Conservation (phyloP, 2,888 invertebrate genomes). For the Eremobia ochroleuca region DNA sequence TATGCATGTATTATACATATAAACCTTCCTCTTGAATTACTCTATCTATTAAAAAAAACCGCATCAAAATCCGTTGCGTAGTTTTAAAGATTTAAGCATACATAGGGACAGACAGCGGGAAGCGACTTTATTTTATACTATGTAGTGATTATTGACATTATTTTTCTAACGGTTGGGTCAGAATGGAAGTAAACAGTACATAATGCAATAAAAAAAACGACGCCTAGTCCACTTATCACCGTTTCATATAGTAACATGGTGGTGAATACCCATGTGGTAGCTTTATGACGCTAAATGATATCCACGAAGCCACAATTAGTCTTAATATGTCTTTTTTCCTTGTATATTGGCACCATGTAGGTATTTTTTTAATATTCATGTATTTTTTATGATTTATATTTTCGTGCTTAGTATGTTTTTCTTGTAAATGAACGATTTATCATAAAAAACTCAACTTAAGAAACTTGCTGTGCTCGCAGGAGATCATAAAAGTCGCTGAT, state of each 20-base stretch:
- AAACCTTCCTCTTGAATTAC: too few species aligned
- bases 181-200: neutral
- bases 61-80: too few species aligned
- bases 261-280: neutral
- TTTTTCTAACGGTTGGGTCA: neutral
- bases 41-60: too few species aligned
- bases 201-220: neutral
- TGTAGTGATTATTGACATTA: too few species aligned
- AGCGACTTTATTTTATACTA: too few species aligned
- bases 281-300: neutral
- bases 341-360: neutral
- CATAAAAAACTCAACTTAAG: conserved; percentile 1
- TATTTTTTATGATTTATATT: neutral
- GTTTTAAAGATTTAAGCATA: too few species aligned
- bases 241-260: neutral
- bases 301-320: too few species aligned
- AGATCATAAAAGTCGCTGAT: conserved; percentile 18
- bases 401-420: neutral
- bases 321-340: neutral
- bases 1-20: too few species aligned
- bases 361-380: neutral
- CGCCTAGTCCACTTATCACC: neutral
- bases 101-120: too few species aligned
- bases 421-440: neutral
- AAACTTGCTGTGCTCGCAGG: neutral